phyloP scores from a whole-genome alignment of 2,113 vertebrate genomes.

The Grallaria varia region DNA sequence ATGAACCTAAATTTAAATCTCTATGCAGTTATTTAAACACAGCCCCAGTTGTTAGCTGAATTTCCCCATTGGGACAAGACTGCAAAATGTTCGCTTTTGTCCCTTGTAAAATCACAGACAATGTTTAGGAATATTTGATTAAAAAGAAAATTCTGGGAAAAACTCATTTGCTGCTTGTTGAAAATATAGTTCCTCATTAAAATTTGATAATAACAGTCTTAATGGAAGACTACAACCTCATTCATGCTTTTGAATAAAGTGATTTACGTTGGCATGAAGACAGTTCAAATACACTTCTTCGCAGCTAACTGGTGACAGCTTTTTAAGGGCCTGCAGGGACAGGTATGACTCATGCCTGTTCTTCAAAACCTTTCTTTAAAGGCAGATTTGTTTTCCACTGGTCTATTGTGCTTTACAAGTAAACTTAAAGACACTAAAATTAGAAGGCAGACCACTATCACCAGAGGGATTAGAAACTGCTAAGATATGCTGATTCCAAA shows the following conservation, averaged over 20 bases:
- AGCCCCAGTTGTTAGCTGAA: background rate
- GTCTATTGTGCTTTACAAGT: slow-evolving; percentile 33
- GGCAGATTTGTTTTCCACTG: background rate
- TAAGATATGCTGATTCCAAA: background rate
- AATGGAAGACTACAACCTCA: slow-evolving; percentile 46
- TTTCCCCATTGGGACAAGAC: background rate
- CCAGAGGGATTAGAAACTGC: slow-evolving; percentile 36
- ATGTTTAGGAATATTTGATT: slow-evolving; percentile 13
- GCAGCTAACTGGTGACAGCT: slow-evolving; percentile 16
- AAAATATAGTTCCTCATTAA: slow-evolving; percentile 45
- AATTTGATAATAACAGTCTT: slow-evolving; percentile 44
- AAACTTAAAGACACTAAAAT: slow-evolving; percentile 43
- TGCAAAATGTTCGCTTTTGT: background rate
- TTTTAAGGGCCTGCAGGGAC: slow-evolving; percentile 29
- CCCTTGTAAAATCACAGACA: background rate
- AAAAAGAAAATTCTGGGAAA: slow-evolving; percentile 20
- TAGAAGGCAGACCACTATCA: slow-evolving; percentile 48
- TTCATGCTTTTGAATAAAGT: slow-evolving; percentile 54
- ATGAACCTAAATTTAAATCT: background rate
- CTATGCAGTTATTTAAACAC: background rate
- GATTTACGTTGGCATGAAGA: slow-evolving; percentile 40
- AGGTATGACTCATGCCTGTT: slow-evolving; percentile 55
- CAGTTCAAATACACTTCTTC: slow-evolving; percentile 58
- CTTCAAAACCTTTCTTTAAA: slow-evolving; percentile 53
- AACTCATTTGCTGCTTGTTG: slow-evolving; percentile 20